Percentiles rank a stretch among this genome's conserved stretches.
These are phyloP conservation scores for Zoanthus sansibaricus DNA, from an alignment of 92 coral and sea anemone species.

Conservation along the genomic window DNA sequence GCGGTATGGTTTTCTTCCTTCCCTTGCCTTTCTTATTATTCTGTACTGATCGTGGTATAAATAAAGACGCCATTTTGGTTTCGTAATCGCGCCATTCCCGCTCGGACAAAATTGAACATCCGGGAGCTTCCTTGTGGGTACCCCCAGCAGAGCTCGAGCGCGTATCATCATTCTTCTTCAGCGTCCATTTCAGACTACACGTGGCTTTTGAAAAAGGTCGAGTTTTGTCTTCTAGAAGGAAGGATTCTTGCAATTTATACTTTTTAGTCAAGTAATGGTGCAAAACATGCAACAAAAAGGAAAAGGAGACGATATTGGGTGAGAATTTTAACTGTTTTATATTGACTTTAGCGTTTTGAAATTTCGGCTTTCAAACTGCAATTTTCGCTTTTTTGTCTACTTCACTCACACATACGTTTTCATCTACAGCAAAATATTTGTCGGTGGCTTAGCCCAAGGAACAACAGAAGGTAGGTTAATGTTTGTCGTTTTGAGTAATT, in stretches of 20 bases:
- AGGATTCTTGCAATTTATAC: background rate
- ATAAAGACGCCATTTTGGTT: slow-evolving; percentile 59
- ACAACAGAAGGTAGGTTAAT: slow-evolving; percentile 77
- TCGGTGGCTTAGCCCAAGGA: slow-evolving; percentile 85
- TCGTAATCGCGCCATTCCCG: background rate
- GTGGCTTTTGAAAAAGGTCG: background rate
- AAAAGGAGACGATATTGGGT: slow-evolving; percentile 95
- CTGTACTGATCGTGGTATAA: slow-evolving; percentile 65
- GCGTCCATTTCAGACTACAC: background rate
- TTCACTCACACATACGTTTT: background rate
- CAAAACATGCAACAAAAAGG: slow-evolving; percentile 62
- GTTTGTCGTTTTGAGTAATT: background rate
- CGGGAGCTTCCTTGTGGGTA: background rate
- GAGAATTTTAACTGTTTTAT: slow-evolving; percentile 31
- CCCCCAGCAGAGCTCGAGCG: slow-evolving; percentile 47
- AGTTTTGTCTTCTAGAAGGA: background rate
- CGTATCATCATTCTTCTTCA: background rate
- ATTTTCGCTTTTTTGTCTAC: background rate
- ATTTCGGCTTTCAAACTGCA: background rate
- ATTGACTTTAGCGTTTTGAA: background rate
- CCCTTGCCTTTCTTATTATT: slow-evolving; percentile 18
- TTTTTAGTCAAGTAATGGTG: slow-evolving; percentile 7
- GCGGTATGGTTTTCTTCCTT: background rate
- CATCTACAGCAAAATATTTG: slow-evolving; percentile 87
- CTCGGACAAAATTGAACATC: slow-evolving; percentile 22